Base-by-base conservation (phyloP, 2,888 invertebrate genomes). In the Ellobium chinense region DNA sequence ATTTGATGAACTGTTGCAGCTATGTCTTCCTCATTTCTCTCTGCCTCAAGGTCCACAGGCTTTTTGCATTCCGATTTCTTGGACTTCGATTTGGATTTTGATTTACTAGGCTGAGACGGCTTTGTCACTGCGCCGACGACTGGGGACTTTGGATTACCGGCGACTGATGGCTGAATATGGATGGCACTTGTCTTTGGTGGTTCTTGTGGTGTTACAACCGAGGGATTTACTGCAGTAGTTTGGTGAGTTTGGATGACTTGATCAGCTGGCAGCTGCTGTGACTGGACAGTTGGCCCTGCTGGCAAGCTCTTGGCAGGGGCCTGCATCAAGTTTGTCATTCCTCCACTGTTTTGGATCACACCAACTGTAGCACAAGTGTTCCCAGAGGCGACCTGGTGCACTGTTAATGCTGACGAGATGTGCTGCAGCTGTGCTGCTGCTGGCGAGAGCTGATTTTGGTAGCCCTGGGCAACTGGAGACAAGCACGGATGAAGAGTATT, bases 21-120 rank as follows among this genome's bases (percentile, higher is more conserved):
- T n/a, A 80, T 75, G 60, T 80, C 74, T 31, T 80, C 80, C 37
- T 80, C 80, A 70, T 80, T 74, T 39, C 60, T 75, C 36, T 62
- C 75, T 21, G 75, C 21, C 63, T 75, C 74, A 27, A 75, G 75
- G 29, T 80, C 62, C 27, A 56, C 27, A n/a, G 18, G 27, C 54
- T 80, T 80, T n/a, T 80, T 80, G 60, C 27, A 69, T 27, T 80
- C 80, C 2, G 69, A 69, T 36, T 75, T 80, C 54, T 80, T 80
- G 1, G 75, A 68, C 36, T 80, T 80, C 9, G 80, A 80, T 60
- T 80, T 80, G 4, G 74, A 34, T 36, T 80, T 80, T 29, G 78
- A 34, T 65, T 78, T 78, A 21, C 18, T 27, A 9, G 56, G 46
- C 27, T 76, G 76, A 29, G n/a, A 31, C 9, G 72, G 29, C 54